Evolutionary conservation across 2,113 vertebrate genomes (phyloP), one percentile per base, ranked within the genome.

Genomic region (Tragelaphus imberbis): DNA sequence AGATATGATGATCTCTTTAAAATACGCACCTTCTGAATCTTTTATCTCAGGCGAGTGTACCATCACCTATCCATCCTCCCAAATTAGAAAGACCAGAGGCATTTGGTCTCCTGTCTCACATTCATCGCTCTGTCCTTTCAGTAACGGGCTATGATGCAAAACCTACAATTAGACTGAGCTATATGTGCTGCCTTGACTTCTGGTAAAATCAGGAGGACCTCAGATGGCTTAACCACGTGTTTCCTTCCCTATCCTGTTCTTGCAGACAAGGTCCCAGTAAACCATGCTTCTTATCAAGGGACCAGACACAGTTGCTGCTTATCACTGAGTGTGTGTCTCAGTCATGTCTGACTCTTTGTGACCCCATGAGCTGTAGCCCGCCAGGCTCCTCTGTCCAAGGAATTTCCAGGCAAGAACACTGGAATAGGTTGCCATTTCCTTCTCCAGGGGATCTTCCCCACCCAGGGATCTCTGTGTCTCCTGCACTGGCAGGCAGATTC

Each of bases 351-450:
- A 71, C n/a, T 71, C 19, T 71, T 12, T 77, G 71, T 15, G 40
- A 77, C 40, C 6, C 71, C 28, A 14, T 44, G 71, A 36, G 25
- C 71, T 27, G 0, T 75, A 75, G 12, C 19, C 36, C 0, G 0
- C 36, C 19, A 75, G 21, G 21, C 36, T 75, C 36, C 71, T 25
- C 11, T 44, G 11, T 75, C 21, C 71, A 44, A 25, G 5, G 71
- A 25, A 44, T 44, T 77, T 77, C 11, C 6, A 44, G 71, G 71
- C 23, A 27, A 77, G 23, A 15, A 14, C 40, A 44, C 71, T 77
- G 40, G 71, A 75, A 14, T 27, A 27, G 40, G 6, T 77, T 77
- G 40, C 12, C 6, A 2, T 77, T 27, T 44, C 71, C 12, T 27
- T 44, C 71, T 44, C 71, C 71, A 7, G 40, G 40, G 40, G 23